Evolutionary conservation across 2,113 vertebrate species (phyloP).

Genomic region (Mionectes macconnelli): DNA sequence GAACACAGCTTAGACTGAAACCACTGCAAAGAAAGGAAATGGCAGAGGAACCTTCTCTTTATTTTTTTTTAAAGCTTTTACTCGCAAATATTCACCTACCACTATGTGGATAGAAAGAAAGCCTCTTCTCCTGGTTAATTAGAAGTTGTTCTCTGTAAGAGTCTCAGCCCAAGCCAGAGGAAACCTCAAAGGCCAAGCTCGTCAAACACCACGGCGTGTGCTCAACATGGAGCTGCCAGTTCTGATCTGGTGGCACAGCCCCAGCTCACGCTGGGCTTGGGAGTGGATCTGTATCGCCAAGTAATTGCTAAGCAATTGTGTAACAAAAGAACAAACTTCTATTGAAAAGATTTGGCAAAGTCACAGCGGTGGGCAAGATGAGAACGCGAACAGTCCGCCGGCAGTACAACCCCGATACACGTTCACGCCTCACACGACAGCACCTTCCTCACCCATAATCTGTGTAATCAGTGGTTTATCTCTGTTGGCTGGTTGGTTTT

Average conservation of each 20-base stretch:
- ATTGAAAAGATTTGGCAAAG: neutral
- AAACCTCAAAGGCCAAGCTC: neutral
- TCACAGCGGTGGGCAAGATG: neutral
- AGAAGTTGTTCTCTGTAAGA: neutral
- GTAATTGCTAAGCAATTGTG: neutral
- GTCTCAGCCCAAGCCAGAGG: neutral
- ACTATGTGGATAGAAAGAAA: neutral
- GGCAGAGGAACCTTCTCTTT: neutral
- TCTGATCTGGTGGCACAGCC: neutral
- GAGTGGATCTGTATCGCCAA: neutral
- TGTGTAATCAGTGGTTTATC: neutral
- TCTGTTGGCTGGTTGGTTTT: neutral
- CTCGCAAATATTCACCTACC: neutral
- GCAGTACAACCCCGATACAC: neutral
- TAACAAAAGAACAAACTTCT: neutral
- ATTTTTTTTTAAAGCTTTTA: neutral
- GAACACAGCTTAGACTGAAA: neutral
- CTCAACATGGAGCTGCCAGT: neutral
- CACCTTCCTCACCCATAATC: neutral
- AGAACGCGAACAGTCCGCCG: neutral
- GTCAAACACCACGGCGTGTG: neutral
- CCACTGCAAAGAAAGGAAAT: neutral
- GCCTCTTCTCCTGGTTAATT: conserved; percentile 3
- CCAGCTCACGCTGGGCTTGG: neutral
- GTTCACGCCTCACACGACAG: neutral